phyloP scores from a whole-genome alignment of 2,113 vertebrate species.

The Hystrix brachyura region DNA sequence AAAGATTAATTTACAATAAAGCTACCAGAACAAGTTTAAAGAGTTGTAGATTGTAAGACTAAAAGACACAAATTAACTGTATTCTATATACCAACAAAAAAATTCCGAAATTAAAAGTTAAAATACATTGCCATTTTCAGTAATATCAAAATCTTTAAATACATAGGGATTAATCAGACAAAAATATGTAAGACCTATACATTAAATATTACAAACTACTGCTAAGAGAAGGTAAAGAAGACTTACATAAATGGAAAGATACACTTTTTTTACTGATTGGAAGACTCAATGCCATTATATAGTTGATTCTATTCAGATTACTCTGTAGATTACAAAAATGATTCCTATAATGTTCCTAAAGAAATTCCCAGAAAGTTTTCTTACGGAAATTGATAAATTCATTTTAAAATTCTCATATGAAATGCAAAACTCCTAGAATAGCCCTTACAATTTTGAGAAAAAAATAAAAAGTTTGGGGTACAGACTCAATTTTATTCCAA shows the following conservation, averaged over 20 bases:
- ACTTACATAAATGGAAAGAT: background rate
- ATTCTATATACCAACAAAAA: background rate
- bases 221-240: background rate
- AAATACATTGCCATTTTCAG: background rate
- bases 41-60: background rate
- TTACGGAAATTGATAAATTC: slow-evolving; percentile 3
- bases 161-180: background rate
- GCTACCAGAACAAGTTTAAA: background rate
- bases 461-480: background rate
- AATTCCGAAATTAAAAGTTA: background rate
- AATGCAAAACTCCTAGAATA: background rate
- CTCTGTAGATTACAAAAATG: background rate
- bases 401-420: slow-evolving; percentile 3
- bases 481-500: background rate
- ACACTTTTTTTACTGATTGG: background rate
- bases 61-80: background rate
- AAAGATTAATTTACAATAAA: slow-evolving; percentile 42
- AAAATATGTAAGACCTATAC: background rate
- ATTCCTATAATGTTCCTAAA: background rate
- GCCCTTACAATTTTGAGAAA: background rate
- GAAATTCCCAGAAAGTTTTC: background rate
- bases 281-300: background rate
- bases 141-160: slow-evolving; percentile 6
- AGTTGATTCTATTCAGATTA: background rate
- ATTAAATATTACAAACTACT: background rate